A percentile compares a stretch with the other conserved stretches of the same genome.
These are phyloP conservation scores for Pseudomyrmex dendroicus DNA, from an alignment of 1,140 invertebrate genomes.

Conservation along the genomic window DNA sequence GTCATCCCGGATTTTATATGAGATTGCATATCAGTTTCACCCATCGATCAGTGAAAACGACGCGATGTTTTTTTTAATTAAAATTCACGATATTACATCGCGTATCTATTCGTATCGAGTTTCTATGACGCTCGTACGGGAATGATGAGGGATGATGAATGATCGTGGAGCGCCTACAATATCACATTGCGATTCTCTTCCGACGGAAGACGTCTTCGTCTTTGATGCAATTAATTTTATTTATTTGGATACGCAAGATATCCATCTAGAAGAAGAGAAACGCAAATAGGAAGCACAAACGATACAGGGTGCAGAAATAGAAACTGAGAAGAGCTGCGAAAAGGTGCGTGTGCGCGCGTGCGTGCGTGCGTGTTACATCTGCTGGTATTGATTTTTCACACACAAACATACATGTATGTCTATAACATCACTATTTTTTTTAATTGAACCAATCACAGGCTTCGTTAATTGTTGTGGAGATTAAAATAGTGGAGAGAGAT, in stretches of 20 bases:
- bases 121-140: constrained; percentile 75
- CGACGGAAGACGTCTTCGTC: constrained; percentile 16
- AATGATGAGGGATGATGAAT: constrained; percentile 75
- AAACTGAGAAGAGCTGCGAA: neutral
- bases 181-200: constrained; percentile 35
- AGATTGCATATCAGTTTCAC: too few relatives aligned
- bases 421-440: too few relatives aligned
- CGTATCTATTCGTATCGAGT: constrained; percentile 59
- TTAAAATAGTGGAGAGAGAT: neutral
- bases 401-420: too few relatives aligned
- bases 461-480: too few relatives aligned
- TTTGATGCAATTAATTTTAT: neutral
- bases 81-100: constrained; percentile 6
- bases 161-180: constrained; percentile 72
- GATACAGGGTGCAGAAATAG: constrained; percentile 17
- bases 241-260: neutral
- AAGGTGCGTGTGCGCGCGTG: constrained; percentile 33
- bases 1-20: constrained; percentile 58
- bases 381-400: too few relatives aligned
- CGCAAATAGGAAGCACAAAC: constrained; percentile 20
- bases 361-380: neutral
- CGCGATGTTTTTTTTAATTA: too few relatives aligned
- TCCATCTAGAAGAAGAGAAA: constrained; percentile 8
- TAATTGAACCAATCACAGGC: too few relatives aligned
- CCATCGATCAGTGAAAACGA: too few relatives aligned